A percentile compares a stretch with the other conserved stretches of the same genome.
Conservation (phyloP, 2,113 vertebrate genomes). For the Dromaius novaehollandiae region DNA sequence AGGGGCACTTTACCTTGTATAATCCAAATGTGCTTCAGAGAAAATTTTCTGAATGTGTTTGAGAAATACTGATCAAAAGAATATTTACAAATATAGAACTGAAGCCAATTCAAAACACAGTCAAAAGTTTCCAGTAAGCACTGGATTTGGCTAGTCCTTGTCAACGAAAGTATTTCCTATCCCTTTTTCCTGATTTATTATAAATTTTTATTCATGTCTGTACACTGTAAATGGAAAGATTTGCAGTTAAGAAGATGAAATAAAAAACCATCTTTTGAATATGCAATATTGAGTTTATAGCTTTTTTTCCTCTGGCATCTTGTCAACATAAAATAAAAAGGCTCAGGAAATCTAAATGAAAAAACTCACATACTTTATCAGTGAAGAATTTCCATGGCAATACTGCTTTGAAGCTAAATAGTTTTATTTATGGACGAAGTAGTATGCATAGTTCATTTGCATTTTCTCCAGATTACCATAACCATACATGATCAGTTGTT, state of each 20-base stretch:
- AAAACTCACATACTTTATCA: conserved; percentile 41
- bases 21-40: neutral
- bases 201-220: neutral
- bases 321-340: conserved; percentile 61
- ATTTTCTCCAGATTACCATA: conserved; percentile 65
- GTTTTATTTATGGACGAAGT: conserved; percentile 51
- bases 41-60: neutral
- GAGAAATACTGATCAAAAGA: neutral
- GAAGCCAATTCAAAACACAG: neutral
- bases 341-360: conserved; percentile 44
- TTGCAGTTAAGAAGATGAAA: conserved; percentile 37
- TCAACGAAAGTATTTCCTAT: neutral
- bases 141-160: neutral
- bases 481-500: conserved; percentile 53
- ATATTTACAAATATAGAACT: neutral
- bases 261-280: conserved; percentile 43
- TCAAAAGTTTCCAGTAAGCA: neutral
- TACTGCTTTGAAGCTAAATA: conserved; percentile 65
- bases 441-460: conserved; percentile 55
- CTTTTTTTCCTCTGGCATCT: conserved; percentile 33
- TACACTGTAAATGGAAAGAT: neutral
- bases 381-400: conserved; percentile 66
- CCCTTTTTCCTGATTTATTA: neutral
- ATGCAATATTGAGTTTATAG: conserved; percentile 48
- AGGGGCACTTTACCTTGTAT: neutral